Evolutionary conservation across 2,888 invertebrate species (phyloP).

Genomic region (Sceliomorpha sp.): DNA sequence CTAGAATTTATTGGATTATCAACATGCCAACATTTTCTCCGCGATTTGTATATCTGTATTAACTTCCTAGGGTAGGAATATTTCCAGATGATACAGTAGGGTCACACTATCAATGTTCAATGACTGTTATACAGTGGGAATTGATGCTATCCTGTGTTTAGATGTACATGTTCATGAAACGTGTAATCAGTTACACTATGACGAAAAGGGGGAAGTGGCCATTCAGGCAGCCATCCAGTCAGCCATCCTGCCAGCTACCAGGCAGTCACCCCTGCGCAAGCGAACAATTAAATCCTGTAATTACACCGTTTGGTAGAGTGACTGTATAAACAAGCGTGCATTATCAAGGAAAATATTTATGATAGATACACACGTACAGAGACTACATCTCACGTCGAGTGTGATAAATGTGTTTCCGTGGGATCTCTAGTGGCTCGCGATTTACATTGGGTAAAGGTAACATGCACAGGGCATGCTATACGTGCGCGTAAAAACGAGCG

Average conservation of each 20-base stretch:
- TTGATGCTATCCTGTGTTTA: constrained; percentile 20
- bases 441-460: constrained; percentile 21
- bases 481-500: constrained; percentile 7
- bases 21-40: too few species aligned
- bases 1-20: too few species aligned
- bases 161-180: constrained; percentile 19
- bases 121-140: constrained; percentile 18
- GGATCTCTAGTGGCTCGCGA: constrained; percentile 31
- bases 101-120: constrained; percentile 20
- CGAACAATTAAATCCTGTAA: constrained; percentile 38
- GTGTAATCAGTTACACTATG: constrained; percentile 36
- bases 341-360: constrained; percentile 49
- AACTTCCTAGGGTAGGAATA: too few species aligned
- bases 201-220: constrained; percentile 12
- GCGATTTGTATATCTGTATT: too few species aligned
- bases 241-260: too few species aligned
- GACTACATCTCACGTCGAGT: constrained; percentile 43
- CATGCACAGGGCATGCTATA: constrained; percentile 13
- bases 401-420: constrained; percentile 45
- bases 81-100: too few species aligned
- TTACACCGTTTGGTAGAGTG: constrained; percentile 15
- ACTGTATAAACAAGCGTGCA: constrained; percentile 40
- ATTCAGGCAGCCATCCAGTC: constrained; percentile 4
- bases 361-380: constrained; percentile 37
- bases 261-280: constrained; percentile 13